Conservation (phyloP, 53 echinoderm and acorn worm genomes). For the Holothuria leucospilota region DNA sequence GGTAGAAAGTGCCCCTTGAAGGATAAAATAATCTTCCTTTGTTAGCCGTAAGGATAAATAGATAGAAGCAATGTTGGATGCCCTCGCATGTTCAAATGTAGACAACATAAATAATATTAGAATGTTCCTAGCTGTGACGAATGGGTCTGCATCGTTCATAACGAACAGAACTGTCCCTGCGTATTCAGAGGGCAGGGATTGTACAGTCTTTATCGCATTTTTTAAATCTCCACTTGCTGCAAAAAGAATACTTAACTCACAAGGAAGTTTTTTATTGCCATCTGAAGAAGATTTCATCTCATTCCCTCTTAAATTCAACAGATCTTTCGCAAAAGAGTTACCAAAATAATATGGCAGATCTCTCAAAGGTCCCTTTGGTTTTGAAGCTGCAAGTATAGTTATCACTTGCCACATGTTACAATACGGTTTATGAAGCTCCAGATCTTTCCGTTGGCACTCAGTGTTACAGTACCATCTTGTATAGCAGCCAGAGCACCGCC, state of each 20-base stretch:
- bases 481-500: background rate
- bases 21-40: background rate
- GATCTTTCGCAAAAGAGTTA: slow-evolving; percentile 22
- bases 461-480: background rate
- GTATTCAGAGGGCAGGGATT: slow-evolving; percentile 1
- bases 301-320: background rate
- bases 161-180: background rate
- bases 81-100: background rate
- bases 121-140: slow-evolving; percentile 13
- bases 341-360: slow-evolving; percentile 10
- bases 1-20: background rate
- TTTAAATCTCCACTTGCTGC: background rate
- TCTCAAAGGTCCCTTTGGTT: background rate
- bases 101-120: slow-evolving; percentile 1
- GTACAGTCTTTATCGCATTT: background rate
- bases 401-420: background rate
- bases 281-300: background rate
- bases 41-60: slow-evolving; percentile 9
- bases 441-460: slow-evolving; percentile 2
- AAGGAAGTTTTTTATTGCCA: background rate
- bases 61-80: background rate
- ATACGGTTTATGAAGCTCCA: slow-evolving; percentile 4
- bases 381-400: background rate
- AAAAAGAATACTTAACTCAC: background rate
- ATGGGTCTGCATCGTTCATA: slow-evolving; percentile 5